Conservation (phyloP, 2,888 invertebrate genomes). For the Malacosoma neustria region DNA sequence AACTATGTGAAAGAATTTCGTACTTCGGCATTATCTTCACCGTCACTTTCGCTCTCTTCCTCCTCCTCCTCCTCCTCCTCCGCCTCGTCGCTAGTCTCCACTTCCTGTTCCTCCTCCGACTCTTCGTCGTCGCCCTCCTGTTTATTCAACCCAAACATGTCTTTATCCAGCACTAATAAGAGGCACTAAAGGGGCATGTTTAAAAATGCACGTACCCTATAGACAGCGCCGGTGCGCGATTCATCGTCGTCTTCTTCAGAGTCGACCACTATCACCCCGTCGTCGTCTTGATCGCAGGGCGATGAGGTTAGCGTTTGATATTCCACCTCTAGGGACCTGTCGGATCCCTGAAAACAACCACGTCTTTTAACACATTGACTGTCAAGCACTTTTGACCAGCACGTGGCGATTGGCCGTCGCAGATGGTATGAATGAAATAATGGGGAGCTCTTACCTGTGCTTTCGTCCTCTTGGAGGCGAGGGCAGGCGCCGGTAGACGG, state of each 20-base stretch:
- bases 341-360: constrained; percentile 73
- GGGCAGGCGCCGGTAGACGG: constrained; percentile 49
- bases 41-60: constrained; percentile 35
- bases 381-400: no score
- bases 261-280: constrained; percentile 84
- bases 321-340: constrained; percentile 82
- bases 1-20: no score
- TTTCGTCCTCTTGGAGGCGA: constrained; percentile 69
- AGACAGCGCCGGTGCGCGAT: constrained; percentile 74
- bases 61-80: constrained; percentile 58
- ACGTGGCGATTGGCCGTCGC: no score
- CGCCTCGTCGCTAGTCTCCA: constrained; percentile 50
- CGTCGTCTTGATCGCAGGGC: constrained; percentile 89
- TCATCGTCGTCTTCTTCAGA: constrained; percentile 87
- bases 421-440: no score
- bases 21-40: constrained; percentile 39
- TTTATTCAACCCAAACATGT: no score
- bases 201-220: constrained; percentile 43
- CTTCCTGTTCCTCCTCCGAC: constrained; percentile 69
- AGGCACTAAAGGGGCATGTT: no score
- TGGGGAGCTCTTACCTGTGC: no score
- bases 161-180: no score
- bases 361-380: no score
- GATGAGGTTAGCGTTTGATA: constrained; percentile 91
- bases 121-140: constrained; percentile 65